Percentiles rank a stretch among this genome's conserved stretches.
phyloP scores from a whole-genome alignment of 1,140 invertebrate species.

The Platyscapa corneri region DNA sequence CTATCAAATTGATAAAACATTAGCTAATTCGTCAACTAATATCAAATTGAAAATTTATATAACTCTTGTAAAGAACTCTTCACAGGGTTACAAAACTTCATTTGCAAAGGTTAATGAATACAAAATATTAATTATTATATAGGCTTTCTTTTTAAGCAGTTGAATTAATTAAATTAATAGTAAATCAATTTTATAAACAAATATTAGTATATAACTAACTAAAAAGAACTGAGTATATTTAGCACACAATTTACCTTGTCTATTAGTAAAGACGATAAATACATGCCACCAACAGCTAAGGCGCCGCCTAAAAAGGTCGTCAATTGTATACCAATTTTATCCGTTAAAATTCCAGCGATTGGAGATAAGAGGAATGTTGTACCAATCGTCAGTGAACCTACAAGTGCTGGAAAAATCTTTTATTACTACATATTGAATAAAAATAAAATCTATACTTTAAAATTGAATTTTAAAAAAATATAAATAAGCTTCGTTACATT shows the following conservation, averaged over 20 bases:
- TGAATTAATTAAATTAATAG: too few species aligned
- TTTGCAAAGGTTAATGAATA: too few species aligned
- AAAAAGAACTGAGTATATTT: background rate
- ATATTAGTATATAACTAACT: background rate
- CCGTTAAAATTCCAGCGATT: slow-evolving; percentile 90
- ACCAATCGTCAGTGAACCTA: slow-evolving; percentile 90
- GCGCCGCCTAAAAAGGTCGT: slow-evolving; percentile 89
- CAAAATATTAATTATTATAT: too few species aligned
- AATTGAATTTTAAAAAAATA: background rate
- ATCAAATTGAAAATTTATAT: too few species aligned
- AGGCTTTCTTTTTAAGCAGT: too few species aligned
- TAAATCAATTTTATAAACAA: too few species aligned
- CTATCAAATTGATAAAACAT: too few species aligned
- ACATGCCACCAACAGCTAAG: slow-evolving; percentile 84
- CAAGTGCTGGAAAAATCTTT: slow-evolving; percentile 81
- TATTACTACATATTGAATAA: background rate
- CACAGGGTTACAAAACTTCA: too few species aligned
- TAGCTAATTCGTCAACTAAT: too few species aligned
- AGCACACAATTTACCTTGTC: slow-evolving; percentile 71
- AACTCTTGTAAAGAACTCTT: too few species aligned
- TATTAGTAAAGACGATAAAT: slow-evolving; percentile 86
- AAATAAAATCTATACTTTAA: background rate
- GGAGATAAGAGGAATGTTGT: slow-evolving; percentile 93
- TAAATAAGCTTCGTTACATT: too few species aligned
- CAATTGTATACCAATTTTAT: slow-evolving; percentile 86